phyloP scores from a whole-genome alignment of 2,113 vertebrate species.

The Thalassoma bifasciatum region DNA sequence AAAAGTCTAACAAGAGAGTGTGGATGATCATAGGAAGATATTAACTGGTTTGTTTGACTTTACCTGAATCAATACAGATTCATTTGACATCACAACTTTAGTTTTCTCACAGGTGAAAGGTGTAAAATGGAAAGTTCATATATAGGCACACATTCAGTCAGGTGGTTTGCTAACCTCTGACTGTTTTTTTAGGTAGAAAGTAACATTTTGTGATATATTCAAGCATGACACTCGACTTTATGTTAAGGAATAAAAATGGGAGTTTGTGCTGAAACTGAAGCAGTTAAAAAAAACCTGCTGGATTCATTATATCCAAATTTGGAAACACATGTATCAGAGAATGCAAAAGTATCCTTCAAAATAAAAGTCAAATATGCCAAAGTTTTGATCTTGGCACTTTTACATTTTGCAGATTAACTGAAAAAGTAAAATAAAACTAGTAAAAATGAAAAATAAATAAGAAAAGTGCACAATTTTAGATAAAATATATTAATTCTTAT shows the following conservation, averaged over 20 bases:
- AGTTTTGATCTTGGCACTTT: conserved; percentile 34
- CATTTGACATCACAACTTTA: conserved; percentile 51
- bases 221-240: conserved; percentile 15
- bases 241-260: conserved; percentile 42
- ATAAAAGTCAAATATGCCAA: conserved; percentile 29
- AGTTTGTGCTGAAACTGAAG: conserved; percentile 24
- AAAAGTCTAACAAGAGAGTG: conserved; percentile 1
- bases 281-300: conserved; percentile 43
- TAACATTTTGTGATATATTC: conserved; percentile 35
- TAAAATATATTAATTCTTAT: conserved; percentile 41
- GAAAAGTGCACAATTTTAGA: conserved; percentile 46
- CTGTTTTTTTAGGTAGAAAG: conserved; percentile 65
- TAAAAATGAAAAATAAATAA: background rate
- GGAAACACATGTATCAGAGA: conserved; percentile 30
- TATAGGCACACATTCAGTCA: conserved; percentile 77
- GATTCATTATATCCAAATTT: conserved; percentile 11
- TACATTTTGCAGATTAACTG: conserved; percentile 28
- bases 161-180: conserved; percentile 57
- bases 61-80: conserved; percentile 43
- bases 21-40: conserved; percentile 41
- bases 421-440: conserved; percentile 7
- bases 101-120: conserved; percentile 39
- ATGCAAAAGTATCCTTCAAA: conserved; percentile 30
- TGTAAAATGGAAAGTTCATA: conserved; percentile 48
- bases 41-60: conserved; percentile 31